Percentiles rank a stretch among this genome's conserved stretches.
These are phyloP conservation scores for Amitus sp. DNA, from an alignment of 2,888 invertebrate genomes.

Conservation along the genomic window DNA sequence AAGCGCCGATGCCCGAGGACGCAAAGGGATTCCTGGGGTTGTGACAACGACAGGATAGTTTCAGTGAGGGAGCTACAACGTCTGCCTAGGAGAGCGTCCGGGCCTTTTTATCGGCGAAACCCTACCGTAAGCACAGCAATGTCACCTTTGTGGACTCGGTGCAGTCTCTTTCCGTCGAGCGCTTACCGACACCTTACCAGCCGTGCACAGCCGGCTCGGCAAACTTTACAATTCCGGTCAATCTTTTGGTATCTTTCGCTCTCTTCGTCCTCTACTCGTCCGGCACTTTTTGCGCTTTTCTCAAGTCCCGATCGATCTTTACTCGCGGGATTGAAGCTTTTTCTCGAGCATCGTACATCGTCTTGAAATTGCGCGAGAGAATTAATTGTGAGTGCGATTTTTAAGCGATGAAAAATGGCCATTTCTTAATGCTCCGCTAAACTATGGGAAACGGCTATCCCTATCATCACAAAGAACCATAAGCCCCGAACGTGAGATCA, in stretches of 20 bases:
- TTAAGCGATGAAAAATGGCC: not conserved
- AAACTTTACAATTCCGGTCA: too few relatives aligned
- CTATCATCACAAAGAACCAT: constrained; percentile 4
- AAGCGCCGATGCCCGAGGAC: too few relatives aligned
- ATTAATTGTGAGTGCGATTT: not conserved
- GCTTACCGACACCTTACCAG: constrained; percentile 37
- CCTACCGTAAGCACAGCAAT: constrained; percentile 24
- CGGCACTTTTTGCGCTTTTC: constrained; percentile 12
- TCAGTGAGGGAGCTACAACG: constrained; percentile 24
- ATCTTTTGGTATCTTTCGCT: constrained; percentile 5
- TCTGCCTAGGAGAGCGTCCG: constrained; percentile 10
- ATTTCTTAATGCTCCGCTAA: not conserved
- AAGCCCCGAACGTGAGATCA: constrained; percentile 1
- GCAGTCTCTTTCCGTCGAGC: constrained; percentile 35
- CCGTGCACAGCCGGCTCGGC: too few relatives aligned
- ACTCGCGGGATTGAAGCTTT: constrained; percentile 1
- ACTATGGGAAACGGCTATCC: constrained; percentile 5
- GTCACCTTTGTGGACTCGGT: constrained; percentile 27
- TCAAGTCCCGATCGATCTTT: constrained; percentile 16
- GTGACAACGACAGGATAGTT: too few relatives aligned
- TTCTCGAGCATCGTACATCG: not conserved
- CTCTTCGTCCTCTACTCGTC: constrained; percentile 12
- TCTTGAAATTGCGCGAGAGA: not conserved
- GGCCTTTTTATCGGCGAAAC: constrained; percentile 33
- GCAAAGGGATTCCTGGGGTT: too few relatives aligned